These are phyloP conservation scores for Heliconius aoede DNA, from an alignment of 2,888 invertebrate species.

Conservation along the genomic window DNA sequence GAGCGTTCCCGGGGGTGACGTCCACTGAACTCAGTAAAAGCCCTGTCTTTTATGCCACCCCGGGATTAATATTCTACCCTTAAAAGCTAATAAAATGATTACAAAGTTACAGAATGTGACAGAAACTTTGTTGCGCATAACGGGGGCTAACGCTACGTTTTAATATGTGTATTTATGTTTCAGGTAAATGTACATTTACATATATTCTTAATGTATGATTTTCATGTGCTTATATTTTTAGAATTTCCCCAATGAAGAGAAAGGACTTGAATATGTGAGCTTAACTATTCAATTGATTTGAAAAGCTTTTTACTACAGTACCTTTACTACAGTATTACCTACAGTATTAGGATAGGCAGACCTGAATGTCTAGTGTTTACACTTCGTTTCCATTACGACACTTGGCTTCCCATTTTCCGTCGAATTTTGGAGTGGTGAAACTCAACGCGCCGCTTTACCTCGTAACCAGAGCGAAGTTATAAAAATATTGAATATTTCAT, in stretches of 20 bases:
- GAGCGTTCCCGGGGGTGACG: constrained; percentile 47
- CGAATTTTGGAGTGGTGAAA: too few species aligned
- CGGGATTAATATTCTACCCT: constrained; percentile 47
- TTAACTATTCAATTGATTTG: too few species aligned
- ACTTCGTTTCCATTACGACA: background rate
- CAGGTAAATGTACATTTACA: background rate
- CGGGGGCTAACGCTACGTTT: background rate
- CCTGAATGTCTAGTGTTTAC: background rate
- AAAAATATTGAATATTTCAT: too few species aligned
- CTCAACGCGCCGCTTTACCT: too few species aligned
- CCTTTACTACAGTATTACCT: too few species aligned
- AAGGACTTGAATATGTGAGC: too few species aligned
- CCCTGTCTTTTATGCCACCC: constrained; percentile 53
- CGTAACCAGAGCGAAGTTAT: too few species aligned
- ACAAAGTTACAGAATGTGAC: constrained; percentile 41
- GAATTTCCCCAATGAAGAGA: too few species aligned
- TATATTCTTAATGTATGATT: too few species aligned
- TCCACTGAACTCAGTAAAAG: constrained; percentile 51
- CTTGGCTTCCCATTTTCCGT: background rate
- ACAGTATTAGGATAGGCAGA: too few species aligned
- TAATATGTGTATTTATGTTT: background rate
- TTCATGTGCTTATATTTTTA: too few species aligned
- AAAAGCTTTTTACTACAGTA: too few species aligned
- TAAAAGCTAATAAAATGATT: constrained; percentile 47
- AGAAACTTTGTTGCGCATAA: constrained; percentile 25